phyloP scores from a whole-genome alignment of 2,888 invertebrate species.

The Ochropacha duplaris region DNA sequence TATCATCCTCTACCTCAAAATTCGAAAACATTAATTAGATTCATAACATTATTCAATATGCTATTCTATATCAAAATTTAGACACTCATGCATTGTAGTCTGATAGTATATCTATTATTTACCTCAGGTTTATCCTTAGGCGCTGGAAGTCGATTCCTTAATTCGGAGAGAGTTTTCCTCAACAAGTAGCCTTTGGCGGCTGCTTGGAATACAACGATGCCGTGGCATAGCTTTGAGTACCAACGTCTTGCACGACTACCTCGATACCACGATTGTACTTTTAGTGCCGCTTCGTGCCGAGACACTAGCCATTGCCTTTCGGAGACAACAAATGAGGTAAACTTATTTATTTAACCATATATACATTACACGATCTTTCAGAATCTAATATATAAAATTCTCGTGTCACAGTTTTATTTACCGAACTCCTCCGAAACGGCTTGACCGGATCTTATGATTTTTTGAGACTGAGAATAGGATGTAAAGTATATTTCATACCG shows the following conservation, averaged over 20 bases:
- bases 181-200: constrained; percentile 86
- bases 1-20: not conserved
- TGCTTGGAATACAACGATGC: constrained; percentile 87
- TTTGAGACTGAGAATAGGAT: no score
- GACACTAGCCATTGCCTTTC: constrained; percentile 72
- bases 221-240: constrained; percentile 84
- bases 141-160: constrained; percentile 45
- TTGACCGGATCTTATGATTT: no score
- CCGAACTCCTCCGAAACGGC: no score
- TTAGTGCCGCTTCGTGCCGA: constrained; percentile 83
- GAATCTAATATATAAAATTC: no score
- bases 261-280: constrained; percentile 92
- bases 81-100: constrained; percentile 12
- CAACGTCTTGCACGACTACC: constrained; percentile 86
- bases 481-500: no score
- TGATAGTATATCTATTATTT: constrained; percentile 24
- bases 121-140: constrained; percentile 36
- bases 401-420: no score
- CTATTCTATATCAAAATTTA: constrained; percentile 1
- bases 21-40: not conserved
- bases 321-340: not conserved
- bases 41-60: not conserved
- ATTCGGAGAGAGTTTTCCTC: constrained; percentile 78
- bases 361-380: no score
- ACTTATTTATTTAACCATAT: no score